Percentiles rank a stretch among this genome's conserved stretches.
These are phyloP conservation scores for Rhaphigaster nebulosa DNA, from an alignment of 2,888 invertebrate species.

Conservation along the genomic window DNA sequence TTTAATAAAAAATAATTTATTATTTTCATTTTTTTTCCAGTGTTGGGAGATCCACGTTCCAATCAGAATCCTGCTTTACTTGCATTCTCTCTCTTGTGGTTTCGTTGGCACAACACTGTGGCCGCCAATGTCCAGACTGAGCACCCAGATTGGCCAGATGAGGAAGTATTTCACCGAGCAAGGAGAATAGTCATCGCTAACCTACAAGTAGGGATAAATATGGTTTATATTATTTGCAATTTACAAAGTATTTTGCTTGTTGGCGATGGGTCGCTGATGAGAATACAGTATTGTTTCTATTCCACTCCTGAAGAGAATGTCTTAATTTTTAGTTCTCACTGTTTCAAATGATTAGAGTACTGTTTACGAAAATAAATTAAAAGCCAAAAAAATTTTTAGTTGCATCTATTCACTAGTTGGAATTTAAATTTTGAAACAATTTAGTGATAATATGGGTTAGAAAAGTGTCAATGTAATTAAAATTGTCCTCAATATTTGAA, in stretches of 20 bases:
- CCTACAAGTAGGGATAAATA: constrained; percentile 78
- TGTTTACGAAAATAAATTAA: too few relatives aligned
- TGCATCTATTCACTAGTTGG: too few relatives aligned
- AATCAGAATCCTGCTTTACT: constrained; percentile 98
- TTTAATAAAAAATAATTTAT: not conserved
- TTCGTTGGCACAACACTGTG: constrained; percentile 95
- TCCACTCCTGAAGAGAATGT: not conserved
- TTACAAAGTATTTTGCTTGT: not conserved
- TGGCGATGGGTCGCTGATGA: not conserved
- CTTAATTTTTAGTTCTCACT: not conserved
- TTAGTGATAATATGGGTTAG: too few relatives aligned
- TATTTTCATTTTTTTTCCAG: constrained; percentile 71
- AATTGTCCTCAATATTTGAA: too few relatives aligned
- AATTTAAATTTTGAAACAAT: too few relatives aligned
- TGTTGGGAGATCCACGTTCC: constrained; percentile 94
- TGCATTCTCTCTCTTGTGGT: constrained; percentile 91
- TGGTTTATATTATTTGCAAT: not conserved
- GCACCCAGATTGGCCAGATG: constrained; percentile 92
- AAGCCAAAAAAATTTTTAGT: too few relatives aligned
- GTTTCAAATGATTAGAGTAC: too few relatives aligned
- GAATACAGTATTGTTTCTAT: not conserved
- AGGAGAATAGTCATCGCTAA: constrained; percentile 92
- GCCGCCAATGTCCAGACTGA: constrained; percentile 83
- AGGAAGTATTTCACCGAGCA: constrained; percentile 92
- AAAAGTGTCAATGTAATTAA: too few relatives aligned